A percentile compares a stretch with the other conserved stretches of the same genome.
Conservation (phyloP, 2,113 vertebrate genomes). For the Tinamus guttatus region DNA sequence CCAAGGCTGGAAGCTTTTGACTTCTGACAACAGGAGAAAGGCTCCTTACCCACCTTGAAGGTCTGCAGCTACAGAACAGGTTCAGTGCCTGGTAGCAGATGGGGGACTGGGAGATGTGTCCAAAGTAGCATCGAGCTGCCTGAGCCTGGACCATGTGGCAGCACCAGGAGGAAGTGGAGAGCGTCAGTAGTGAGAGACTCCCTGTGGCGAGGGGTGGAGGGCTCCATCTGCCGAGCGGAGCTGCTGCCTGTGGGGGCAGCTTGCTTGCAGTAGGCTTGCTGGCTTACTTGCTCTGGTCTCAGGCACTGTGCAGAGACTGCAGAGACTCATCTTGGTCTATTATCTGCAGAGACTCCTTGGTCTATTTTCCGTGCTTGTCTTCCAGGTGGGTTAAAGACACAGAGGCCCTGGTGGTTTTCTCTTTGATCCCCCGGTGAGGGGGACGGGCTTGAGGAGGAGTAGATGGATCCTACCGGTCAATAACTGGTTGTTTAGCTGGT, state of each 20-base stretch:
- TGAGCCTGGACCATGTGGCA: background rate
- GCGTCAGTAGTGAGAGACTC: background rate
- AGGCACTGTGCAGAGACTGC: no score
- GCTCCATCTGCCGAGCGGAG: background rate
- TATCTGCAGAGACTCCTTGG: no score
- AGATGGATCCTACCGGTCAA: background rate
- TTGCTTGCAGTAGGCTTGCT: background rate
- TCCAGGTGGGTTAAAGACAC: background rate
- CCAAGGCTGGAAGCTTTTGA: background rate
- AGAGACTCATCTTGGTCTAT: background rate
- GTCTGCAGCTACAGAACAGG: background rate
- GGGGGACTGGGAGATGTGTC: background rate
- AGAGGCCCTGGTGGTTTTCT: background rate
- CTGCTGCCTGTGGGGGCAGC: background rate
- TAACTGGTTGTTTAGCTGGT: background rate
- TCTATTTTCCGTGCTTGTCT: background rate
- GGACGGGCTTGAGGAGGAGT: background rate
- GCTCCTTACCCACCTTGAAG: background rate
- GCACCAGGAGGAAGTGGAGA: background rate
- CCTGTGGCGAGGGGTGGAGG: background rate
- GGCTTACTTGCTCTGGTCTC: background rate
- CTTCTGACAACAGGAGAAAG: background rate
- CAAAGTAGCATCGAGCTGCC: background rate
- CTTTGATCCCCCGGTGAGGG: background rate
- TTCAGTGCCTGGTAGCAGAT: background rate